Conservation (phyloP, 2,113 vertebrate species). For the Corythaixoides concolor region DNA sequence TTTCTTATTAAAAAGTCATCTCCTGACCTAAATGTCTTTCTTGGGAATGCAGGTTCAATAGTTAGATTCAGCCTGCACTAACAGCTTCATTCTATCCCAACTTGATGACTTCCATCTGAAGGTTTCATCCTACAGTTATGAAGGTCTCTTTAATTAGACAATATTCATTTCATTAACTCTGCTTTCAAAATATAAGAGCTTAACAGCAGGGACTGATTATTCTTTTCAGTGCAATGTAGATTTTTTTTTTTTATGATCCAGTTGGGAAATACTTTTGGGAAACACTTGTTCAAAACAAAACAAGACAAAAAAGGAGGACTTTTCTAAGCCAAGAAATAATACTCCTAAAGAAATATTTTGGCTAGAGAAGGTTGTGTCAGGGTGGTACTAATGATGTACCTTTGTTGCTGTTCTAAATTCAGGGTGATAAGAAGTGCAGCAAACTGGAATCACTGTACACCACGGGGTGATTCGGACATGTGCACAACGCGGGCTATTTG, state of each 20-base stretch:
- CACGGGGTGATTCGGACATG: background rate
- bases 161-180: conserved; percentile 45
- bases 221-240: conserved; percentile 31
- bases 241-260: background rate
- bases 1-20: conserved; percentile 3
- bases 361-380: background rate
- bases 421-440: background rate
- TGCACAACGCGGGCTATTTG: background rate
- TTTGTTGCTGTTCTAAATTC: background rate
- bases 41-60: conserved; percentile 18
- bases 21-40: background rate
- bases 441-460: background rate
- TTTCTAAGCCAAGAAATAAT: conserved; percentile 51
- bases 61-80: background rate
- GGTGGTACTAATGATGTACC: background rate
- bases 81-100: background rate
- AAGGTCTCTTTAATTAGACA: conserved; percentile 51
- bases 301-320: conserved; percentile 27
- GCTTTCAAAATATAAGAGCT: conserved; percentile 31
- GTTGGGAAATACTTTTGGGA: conserved; percentile 74
- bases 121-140: background rate
- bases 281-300: conserved; percentile 77
- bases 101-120: conserved; percentile 36
- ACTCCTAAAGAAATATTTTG: conserved; percentile 60
- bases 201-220: conserved; percentile 45